Percentiles rank a stretch among this genome's conserved stretches.
Evolutionary conservation across 2,888 invertebrate species (phyloP).

Genomic region (Syrista parreyssii): DNA sequence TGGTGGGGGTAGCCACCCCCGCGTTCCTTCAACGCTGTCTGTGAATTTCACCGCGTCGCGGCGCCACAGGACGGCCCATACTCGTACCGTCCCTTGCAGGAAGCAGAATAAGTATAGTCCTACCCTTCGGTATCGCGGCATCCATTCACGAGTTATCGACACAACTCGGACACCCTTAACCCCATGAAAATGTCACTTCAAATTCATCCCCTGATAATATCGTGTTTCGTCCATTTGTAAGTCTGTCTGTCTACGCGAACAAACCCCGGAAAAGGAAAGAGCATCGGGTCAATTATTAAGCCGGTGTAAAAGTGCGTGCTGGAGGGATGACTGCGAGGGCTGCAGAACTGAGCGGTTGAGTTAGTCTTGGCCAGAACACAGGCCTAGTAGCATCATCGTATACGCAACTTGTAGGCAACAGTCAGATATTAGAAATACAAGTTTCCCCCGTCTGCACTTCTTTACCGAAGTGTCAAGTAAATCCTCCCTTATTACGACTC

Average conservation of each 20-base stretch:
- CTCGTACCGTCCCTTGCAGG: slow-evolving; percentile 43
- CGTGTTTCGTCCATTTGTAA: not conserved
- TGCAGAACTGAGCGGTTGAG: slow-evolving; percentile 62
- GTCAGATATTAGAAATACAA: slow-evolving; percentile 13
- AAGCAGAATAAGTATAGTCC: slow-evolving; percentile 33
- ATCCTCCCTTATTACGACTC: not conserved
- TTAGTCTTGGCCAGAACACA: slow-evolving; percentile 66
- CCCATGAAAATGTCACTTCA: not conserved
- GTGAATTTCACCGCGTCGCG: slow-evolving; percentile 43
- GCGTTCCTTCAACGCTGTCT: slow-evolving; percentile 46
- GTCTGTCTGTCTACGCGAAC: not conserved
- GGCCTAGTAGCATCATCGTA: slow-evolving; percentile 62
- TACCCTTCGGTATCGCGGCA: not conserved
- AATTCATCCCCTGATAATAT: not conserved
- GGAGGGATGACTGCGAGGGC: slow-evolving; percentile 65
- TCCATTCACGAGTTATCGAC: not conserved
- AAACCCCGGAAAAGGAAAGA: not conserved
- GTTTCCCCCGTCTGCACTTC: slow-evolving; percentile 14
- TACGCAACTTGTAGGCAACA: slow-evolving; percentile 32
- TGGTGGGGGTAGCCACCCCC: slow-evolving; percentile 58
- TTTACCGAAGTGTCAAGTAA: not conserved
- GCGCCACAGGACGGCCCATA: slow-evolving; percentile 61
- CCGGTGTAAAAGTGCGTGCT: slow-evolving; percentile 60
- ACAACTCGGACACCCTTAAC: not conserved
- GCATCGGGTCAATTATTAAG: slow-evolving; percentile 48